Conservation (phyloP, 2,888 invertebrate genomes). For the Laothoe populi region DNA sequence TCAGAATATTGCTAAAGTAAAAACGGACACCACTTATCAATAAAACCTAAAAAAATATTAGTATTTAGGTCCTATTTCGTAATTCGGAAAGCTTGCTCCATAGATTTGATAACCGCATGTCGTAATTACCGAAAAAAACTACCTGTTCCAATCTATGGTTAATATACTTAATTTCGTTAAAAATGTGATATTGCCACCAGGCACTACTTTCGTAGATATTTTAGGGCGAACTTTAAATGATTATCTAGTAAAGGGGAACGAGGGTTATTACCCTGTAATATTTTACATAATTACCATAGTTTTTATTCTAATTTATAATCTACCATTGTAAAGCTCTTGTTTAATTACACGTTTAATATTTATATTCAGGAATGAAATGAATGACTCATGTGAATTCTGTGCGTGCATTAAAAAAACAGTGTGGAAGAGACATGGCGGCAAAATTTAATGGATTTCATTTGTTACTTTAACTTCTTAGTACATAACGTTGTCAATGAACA, state of each 20-base stretch:
- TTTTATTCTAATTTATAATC: neutral
- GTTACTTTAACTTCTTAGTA: too few species aligned
- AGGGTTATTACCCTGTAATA: neutral
- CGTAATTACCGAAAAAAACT: too few species aligned
- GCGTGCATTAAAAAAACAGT: neutral
- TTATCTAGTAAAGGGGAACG: neutral
- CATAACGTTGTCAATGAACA: too few species aligned
- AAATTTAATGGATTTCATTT: too few species aligned
- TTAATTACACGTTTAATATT: neutral
- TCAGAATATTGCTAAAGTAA: neutral
- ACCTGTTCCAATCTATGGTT: neutral
- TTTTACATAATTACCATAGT: neutral
- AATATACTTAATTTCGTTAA: too few species aligned
- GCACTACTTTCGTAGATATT: slow-evolving; percentile 10
- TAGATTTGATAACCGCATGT: too few species aligned
- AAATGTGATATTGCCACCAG: neutral
- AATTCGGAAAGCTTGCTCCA: neutral
- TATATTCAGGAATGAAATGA: neutral
- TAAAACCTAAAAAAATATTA: too few species aligned
- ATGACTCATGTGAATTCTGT: neutral
- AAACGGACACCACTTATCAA: too few species aligned
- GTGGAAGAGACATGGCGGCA: too few species aligned
- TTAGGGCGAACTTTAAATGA: slow-evolving; percentile 21
- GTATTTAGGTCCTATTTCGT: neutral
- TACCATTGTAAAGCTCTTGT: neutral